Evolutionary conservation across 2,888 invertebrate genomes (phyloP), one percentile per base, ranked within the genome.

Genomic region (Cryptocephalus moraei): DNA sequence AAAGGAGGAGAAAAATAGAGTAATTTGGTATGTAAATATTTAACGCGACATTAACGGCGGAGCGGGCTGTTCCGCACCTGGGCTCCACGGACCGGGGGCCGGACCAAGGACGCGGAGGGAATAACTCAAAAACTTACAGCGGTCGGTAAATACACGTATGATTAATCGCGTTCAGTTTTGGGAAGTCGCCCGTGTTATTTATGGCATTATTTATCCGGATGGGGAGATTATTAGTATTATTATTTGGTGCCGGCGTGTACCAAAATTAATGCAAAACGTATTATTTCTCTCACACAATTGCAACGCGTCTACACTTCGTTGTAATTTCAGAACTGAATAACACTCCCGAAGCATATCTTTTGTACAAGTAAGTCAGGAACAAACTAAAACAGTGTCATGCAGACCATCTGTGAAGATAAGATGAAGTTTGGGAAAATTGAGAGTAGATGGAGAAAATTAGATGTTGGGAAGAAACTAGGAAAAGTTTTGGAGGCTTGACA

Each of bases 131-230:
- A 40, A 14, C 11, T 36, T 36, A 12, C 36, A 36, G 36, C 36
- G 36, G 36, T 54, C 60, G 59, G 62, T 63, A 63, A 62, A 63
- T 64, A 62, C 62, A 54, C 58, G 57, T 59, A 58, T 63, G 64
- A 67, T 67, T 66, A 66, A 67, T 66, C 62, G 62, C 60, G 56
- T 57, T 55, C 57, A 60, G 58, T 64, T 65, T 64, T 65, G 64
- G 66, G 61, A 62, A 63, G 60, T 61, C n/a, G n/a, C n/a, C 55
- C 60, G 58, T 55, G 61, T 66, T 66, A 65, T 66, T 66, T 64
- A 65, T 62, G 58, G 58, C 55, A 50, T 60, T 63, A 62, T 62
- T 64, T 63, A 61, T 64, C 59, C 57, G 61, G 58, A 62, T 60
- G 61, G 63, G 61, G 59, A 61, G 61, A 63, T 62, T 45, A 45